Evolutionary conservation across 2,888 invertebrate species (phyloP).

Genomic region (Zaprionus lineosus): DNA sequence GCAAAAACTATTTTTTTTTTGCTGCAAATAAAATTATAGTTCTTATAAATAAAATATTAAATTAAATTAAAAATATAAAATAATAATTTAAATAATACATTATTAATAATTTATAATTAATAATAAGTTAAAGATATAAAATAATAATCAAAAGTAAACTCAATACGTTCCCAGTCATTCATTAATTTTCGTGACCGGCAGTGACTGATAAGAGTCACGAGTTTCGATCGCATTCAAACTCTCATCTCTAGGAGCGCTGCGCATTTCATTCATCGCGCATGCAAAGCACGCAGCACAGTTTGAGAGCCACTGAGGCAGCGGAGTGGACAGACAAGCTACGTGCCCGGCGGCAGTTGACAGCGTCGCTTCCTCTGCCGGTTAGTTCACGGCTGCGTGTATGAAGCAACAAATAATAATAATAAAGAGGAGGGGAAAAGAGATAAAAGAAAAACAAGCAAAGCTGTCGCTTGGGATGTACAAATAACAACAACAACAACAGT

Average conservation of each 20-base stretch:
- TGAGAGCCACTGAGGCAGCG: constrained; percentile 43
- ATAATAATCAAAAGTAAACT: no score
- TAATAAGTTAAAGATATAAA: no score
- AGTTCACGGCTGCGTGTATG: constrained; percentile 14
- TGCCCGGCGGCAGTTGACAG: constrained; percentile 22
- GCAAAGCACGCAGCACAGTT: constrained; percentile 60
- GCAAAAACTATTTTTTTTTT: no score
- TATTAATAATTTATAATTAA: no score
- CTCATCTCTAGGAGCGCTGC: constrained; percentile 30
- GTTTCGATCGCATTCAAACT: constrained; percentile 6
- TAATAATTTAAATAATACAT: no score
- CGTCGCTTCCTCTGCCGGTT: constrained; percentile 50
- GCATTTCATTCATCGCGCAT: constrained; percentile 41
- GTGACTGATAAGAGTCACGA: no score
- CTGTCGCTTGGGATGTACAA: constrained; percentile 40
- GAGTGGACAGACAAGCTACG: constrained; percentile 14
- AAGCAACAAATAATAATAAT: constrained; percentile 40
- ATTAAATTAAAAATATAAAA: no score
- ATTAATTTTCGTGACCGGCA: no score
- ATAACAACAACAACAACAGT: constrained; percentile 41
- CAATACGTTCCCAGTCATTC: no score
- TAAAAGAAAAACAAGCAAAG: constrained; percentile 34
- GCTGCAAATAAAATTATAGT: no score
- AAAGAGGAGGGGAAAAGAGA: no score
- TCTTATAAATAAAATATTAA: no score